Evolutionary conservation across 92 coral and sea anemone genomes (phyloP), one percentile per base, ranked within the genome.

Genomic region (Isaurus tuberculatus): DNA sequence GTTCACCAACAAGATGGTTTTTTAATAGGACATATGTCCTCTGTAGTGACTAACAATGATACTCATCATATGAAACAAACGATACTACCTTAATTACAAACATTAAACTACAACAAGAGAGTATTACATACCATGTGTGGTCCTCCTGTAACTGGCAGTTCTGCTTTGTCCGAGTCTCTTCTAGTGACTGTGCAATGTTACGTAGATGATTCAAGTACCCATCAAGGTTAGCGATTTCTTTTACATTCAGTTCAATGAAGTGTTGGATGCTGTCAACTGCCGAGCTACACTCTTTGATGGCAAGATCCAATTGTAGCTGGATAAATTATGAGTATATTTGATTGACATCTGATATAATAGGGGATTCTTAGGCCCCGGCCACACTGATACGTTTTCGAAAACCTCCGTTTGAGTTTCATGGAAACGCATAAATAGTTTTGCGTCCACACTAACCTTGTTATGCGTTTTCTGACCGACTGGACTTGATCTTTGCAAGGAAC

Each of bases 181-280:
- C 84, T 36, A 86, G 86, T 22, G 49, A 29, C 32, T 74, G 81
- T 30, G 86, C 72, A 33, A 89, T 84, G 37, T 70, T 77, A 46
- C 63, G 83, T n/a, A 88, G 29, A 40, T 84, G 92, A 15, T 33
- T 27, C 71, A 87, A 84, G 42, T 57, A 61, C 20, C 79, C 88
- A 58, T 85, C 85, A 49, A 89, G 73, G 32, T 67, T 60, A 23
- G 85, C 78, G 36, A 84, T 83, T 60, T 94, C 98, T 67, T 40
- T 80, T 26, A 86, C 86, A 14, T 94, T 79, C 13, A 94, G 31
- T 37, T 70, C 80, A 27, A 86, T 91, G 43, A 86, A 89, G 89
- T 94, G 92, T 70, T 88, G 88, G 43, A 95, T 89, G 72, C 91
- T 86, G 49, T 88, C 63, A n/a, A 95, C 83, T 17, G 96, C 94